Evolutionary conservation across 2,888 invertebrate genomes (phyloP).

Genomic region (Amorpha juglandis): DNA sequence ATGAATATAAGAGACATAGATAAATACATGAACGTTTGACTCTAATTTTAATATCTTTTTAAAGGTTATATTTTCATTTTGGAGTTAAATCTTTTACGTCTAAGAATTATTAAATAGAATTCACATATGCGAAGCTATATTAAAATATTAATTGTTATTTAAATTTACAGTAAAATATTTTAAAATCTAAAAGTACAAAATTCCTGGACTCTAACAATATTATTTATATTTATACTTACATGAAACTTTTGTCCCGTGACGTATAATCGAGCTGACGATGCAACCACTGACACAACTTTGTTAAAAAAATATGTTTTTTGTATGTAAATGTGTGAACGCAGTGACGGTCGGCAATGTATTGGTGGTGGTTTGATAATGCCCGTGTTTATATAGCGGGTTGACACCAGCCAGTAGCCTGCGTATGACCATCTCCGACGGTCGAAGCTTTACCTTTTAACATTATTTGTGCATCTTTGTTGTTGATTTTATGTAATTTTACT

Average conservation of each 20-base stretch:
- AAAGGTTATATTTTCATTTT: no score
- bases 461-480: slow-evolving; percentile 29
- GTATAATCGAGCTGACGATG: slow-evolving; percentile 50
- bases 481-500: slow-evolving; percentile 27
- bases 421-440: slow-evolving; percentile 52
- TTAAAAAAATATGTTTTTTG: slow-evolving; percentile 53
- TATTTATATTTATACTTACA: slow-evolving; percentile 58
- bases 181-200: neutral
- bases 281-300: slow-evolving; percentile 69
- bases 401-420: slow-evolving; percentile 62
- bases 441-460: slow-evolving; percentile 25
- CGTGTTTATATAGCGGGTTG: slow-evolving; percentile 72
- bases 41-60: neutral
- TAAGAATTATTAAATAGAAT: neutral
- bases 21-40: neutral
- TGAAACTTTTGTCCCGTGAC: slow-evolving; percentile 69
- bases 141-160: neutral
- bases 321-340: slow-evolving; percentile 63
- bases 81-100: no score
- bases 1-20: slow-evolving; percentile 7
- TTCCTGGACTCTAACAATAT: neutral
- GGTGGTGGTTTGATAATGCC: slow-evolving; percentile 68
- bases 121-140: neutral
- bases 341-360: slow-evolving; percentile 78
- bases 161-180: neutral